Percentiles rank a stretch among this genome's conserved stretches.
Conservation (phyloP, 2,888 invertebrate species). For the Scaptomyza flava region DNA sequence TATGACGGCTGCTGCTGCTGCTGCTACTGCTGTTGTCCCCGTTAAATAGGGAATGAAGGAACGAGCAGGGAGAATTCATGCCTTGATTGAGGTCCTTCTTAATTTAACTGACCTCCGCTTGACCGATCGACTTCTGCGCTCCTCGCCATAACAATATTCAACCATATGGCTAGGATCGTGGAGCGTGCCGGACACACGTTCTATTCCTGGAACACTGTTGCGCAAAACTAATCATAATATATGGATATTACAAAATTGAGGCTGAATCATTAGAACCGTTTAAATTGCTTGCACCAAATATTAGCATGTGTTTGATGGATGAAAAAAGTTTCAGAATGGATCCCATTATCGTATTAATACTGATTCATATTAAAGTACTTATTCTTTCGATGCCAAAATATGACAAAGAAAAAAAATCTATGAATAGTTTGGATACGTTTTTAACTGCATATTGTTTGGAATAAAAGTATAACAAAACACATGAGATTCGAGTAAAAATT, state of each 20-base stretch:
- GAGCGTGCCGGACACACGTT: conserved; percentile 60
- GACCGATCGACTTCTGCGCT: conserved; percentile 21
- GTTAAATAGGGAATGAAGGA: conserved; percentile 1
- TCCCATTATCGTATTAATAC: too few species aligned
- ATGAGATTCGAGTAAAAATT: too few species aligned
- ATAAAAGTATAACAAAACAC: too few species aligned
- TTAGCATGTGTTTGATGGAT: conserved; percentile 18
- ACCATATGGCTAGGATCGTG: conserved; percentile 52
- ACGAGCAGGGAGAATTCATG: conserved; percentile 11
- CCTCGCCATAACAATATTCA: conserved; percentile 16
- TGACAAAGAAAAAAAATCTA: too few species aligned
- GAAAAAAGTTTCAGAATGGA: too few species aligned
- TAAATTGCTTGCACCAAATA: conserved; percentile 7
- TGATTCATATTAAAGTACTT: too few species aligned
- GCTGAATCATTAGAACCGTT: conserved; percentile 28
- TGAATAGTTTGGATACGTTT: too few species aligned
- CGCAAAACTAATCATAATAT: conserved; percentile 49
- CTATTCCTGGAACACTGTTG: conserved; percentile 52
- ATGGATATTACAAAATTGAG: conserved; percentile 14
- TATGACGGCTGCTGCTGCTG: conserved; percentile 61
- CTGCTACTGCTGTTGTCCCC: conserved; percentile 3
- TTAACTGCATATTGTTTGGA: too few species aligned
- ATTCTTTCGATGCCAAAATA: too few species aligned
- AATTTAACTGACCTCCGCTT: conserved; percentile 42
- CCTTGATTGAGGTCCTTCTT: conserved; percentile 67